Evolutionary conservation across 2,888 invertebrate genomes (phyloP).

Genomic region (Tipula vernalis): DNA sequence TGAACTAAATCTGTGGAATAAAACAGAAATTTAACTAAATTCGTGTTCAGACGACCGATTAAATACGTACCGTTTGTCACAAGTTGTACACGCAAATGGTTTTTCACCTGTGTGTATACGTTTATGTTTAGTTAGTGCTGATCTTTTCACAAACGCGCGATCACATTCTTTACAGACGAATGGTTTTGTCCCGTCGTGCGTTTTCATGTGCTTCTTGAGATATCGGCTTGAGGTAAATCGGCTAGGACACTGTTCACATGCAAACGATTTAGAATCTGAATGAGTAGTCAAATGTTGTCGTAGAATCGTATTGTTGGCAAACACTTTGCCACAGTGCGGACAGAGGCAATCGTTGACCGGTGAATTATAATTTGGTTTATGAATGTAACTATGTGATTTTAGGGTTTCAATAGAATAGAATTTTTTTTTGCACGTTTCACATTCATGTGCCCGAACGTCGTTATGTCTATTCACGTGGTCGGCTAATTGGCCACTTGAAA

Average conservation of each 20-base stretch:
- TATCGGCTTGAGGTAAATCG: constrained; percentile 38
- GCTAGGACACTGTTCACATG: constrained; percentile 45
- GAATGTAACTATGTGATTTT: constrained; percentile 42
- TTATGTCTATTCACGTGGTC: constrained; percentile 41
- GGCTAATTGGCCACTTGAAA: constrained; percentile 42
- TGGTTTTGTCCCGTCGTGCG: constrained; percentile 43
- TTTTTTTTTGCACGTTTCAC: constrained; percentile 34
- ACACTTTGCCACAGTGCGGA: constrained; percentile 25
- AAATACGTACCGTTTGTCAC: no score
- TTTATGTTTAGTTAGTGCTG: constrained; percentile 48
- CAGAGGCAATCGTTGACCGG: constrained; percentile 35
- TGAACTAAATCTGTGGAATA: constrained; percentile 36
- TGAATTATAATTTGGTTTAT: constrained; percentile 42
- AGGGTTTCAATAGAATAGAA: constrained; percentile 42
- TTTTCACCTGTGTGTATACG: constrained; percentile 42
- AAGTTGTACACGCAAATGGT: constrained; percentile 13
- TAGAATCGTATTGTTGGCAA: constrained; percentile 40
- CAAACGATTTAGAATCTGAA: constrained; percentile 39
- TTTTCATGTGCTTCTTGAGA: constrained; percentile 27
- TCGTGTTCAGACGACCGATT: not conserved
- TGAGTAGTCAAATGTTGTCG: constrained; percentile 45
- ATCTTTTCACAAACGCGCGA: constrained; percentile 42
- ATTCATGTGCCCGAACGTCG: constrained; percentile 35
- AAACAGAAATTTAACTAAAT: not conserved
- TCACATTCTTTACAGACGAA: constrained; percentile 51